Percentiles rank a stretch among this genome's conserved stretches.
These are phyloP conservation scores for Polymixis lichenea DNA, from an alignment of 2,888 invertebrate genomes.

Conservation along the genomic window DNA sequence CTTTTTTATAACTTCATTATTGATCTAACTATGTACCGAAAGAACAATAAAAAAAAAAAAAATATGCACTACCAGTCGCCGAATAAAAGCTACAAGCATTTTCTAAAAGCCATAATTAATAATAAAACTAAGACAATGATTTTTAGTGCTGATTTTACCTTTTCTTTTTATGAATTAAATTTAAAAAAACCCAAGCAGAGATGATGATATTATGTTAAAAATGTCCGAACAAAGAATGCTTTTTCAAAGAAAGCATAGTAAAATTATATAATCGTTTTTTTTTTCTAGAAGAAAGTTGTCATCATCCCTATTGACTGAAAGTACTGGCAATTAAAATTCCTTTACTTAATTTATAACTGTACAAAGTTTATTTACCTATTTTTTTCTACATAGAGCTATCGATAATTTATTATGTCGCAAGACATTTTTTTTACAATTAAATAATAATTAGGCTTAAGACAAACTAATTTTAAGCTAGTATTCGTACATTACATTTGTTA, in stretches of 20 bases:
- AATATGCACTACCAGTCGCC: conserved; percentile 20
- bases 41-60: neutral
- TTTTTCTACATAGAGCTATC: neutral
- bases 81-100: conserved; percentile 31
- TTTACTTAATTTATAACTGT: neutral
- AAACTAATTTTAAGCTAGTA: neutral
- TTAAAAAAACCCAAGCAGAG: neutral
- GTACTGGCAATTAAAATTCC: neutral
- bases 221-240: too few relatives aligned
- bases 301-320: neutral
- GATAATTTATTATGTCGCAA: neutral
- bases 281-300: too few relatives aligned
- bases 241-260: too few relatives aligned
- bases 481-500: neutral
- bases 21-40: conserved; percentile 11
- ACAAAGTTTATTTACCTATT: neutral
- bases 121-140: neutral
- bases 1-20: neutral
- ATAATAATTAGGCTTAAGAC: neutral
- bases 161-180: neutral
- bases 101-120: conserved; percentile 12
- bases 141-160: neutral
- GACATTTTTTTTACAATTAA: neutral
- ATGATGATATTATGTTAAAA: too few relatives aligned
- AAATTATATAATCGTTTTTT: too few relatives aligned